Evolutionary conservation across 2,113 vertebrate genomes (phyloP).

Genomic region (Corythornis cristatus): DNA sequence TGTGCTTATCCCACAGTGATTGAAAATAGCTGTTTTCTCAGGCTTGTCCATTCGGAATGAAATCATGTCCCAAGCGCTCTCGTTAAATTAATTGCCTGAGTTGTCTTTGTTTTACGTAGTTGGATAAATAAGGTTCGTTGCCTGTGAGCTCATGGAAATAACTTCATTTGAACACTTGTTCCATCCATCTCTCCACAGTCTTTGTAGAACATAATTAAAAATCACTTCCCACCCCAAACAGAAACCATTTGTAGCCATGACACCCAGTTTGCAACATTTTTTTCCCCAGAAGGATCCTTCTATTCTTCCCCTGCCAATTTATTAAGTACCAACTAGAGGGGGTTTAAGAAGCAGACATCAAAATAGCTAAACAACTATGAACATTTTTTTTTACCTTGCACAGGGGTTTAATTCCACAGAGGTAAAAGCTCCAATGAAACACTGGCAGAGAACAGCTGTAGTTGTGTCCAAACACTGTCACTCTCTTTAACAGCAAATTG

Average conservation of each 20-base stretch:
- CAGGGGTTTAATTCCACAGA: background rate
- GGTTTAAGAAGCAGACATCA: constrained; percentile 14
- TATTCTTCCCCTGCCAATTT: background rate
- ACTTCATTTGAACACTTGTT: background rate
- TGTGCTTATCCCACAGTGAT: background rate
- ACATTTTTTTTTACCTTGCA: background rate
- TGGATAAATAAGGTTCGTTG: background rate
- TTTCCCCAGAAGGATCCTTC: background rate
- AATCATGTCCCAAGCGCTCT: constrained; percentile 15
- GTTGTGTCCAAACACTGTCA: background rate
- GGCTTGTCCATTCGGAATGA: background rate
- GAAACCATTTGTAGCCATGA: background rate
- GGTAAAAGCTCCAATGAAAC: background rate
- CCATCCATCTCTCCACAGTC: background rate
- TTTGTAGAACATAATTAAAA: constrained; percentile 16
- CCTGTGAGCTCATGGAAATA: constrained; percentile 39
- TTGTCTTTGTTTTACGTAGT: background rate
- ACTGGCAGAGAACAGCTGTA: background rate
- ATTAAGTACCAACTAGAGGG: background rate
- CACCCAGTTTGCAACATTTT: background rate
- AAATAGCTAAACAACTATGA: background rate
- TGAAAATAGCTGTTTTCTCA: constrained; percentile 36
- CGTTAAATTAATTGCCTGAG: constrained; percentile 12
- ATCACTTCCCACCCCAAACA: background rate
- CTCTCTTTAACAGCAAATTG: background rate